phyloP scores from a whole-genome alignment of 2,888 invertebrate species.

The Eupsilia transversa region DNA sequence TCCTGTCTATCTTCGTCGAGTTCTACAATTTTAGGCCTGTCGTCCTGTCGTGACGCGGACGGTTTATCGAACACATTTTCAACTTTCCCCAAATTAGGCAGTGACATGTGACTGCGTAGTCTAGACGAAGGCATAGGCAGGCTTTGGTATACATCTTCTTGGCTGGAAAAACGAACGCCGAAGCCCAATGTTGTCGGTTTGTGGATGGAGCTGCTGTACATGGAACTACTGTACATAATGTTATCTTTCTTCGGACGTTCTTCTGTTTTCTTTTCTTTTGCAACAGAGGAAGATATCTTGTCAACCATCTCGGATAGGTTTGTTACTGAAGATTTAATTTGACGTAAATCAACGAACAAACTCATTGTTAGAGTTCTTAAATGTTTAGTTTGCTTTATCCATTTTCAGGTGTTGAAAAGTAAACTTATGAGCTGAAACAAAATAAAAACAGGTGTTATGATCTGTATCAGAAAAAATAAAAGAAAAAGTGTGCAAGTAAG shows the following conservation, averaged over 20 bases:
- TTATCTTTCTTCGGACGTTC: slow-evolving; percentile 77
- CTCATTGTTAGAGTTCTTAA: slow-evolving; percentile 78
- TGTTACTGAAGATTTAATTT: slow-evolving; percentile 87
- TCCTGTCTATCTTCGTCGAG: slow-evolving; percentile 81
- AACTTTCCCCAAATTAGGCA: slow-evolving; percentile 86
- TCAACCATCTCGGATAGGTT: slow-evolving; percentile 89
- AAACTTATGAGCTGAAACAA: slow-evolving; percentile 62
- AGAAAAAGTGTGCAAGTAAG: background rate
- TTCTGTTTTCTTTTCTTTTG: slow-evolving; percentile 76
- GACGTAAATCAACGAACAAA: slow-evolving; percentile 88
- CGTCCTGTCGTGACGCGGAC: slow-evolving; percentile 73
- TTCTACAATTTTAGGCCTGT: slow-evolving; percentile 83
- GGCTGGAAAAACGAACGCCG: slow-evolving; percentile 88
- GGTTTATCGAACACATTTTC: slow-evolving; percentile 79
- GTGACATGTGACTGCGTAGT: slow-evolving; percentile 87
- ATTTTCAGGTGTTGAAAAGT: slow-evolving; percentile 58
- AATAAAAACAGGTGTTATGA: slow-evolving; percentile 21
- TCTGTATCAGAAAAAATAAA: background rate
- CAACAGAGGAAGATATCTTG: slow-evolving; percentile 83
- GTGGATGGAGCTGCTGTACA: slow-evolving; percentile 83
- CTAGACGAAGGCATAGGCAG: slow-evolving; percentile 88
- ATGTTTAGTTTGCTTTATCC: slow-evolving; percentile 32
- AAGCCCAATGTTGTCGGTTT: slow-evolving; percentile 86
- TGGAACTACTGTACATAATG: slow-evolving; percentile 78
- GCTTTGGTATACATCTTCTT: slow-evolving; percentile 85